Evolutionary conservation across 2,888 invertebrate species (phyloP).

Genomic region (Xestoiulus laeticollis): DNA sequence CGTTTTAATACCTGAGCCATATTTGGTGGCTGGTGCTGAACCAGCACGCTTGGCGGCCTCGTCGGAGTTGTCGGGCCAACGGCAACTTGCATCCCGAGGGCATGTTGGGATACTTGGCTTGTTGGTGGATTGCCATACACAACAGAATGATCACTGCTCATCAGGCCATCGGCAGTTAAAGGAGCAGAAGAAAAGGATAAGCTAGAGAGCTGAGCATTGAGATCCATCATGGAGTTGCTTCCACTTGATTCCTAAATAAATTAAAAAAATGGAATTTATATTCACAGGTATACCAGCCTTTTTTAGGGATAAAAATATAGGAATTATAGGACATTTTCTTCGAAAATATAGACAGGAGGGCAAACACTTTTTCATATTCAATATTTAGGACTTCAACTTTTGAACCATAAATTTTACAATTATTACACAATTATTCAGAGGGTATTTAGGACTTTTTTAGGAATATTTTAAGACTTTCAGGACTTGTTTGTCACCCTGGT

Average conservation of each 20-base stretch:
- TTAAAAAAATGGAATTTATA: too few species aligned
- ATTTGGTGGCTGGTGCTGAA: constrained; percentile 47
- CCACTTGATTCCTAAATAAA: constrained; percentile 50
- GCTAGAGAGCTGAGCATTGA: constrained; percentile 48
- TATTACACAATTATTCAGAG: too few species aligned
- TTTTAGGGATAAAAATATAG: too few species aligned
- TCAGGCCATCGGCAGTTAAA: constrained; percentile 29
- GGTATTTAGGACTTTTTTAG: too few species aligned
- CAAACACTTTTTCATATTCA: too few species aligned
- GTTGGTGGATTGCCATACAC: not conserved
- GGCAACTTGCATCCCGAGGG: constrained; percentile 27
- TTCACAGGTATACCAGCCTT: too few species aligned
- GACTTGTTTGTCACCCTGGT: too few species aligned
- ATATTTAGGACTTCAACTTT: too few species aligned
- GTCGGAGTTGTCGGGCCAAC: not conserved
- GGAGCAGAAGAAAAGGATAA: constrained; percentile 24
- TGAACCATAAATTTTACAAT: too few species aligned
- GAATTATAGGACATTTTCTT: too few species aligned
- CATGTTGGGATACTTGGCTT: not conserved
- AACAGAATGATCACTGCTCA: constrained; percentile 10
- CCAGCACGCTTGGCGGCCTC: constrained; percentile 21
- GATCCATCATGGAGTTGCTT: constrained; percentile 39
- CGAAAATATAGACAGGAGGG: too few species aligned
- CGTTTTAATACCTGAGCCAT: constrained; percentile 45
- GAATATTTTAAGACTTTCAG: too few species aligned